Conservation (phyloP, 2,888 invertebrate species). For the Spisula subtruncata region DNA sequence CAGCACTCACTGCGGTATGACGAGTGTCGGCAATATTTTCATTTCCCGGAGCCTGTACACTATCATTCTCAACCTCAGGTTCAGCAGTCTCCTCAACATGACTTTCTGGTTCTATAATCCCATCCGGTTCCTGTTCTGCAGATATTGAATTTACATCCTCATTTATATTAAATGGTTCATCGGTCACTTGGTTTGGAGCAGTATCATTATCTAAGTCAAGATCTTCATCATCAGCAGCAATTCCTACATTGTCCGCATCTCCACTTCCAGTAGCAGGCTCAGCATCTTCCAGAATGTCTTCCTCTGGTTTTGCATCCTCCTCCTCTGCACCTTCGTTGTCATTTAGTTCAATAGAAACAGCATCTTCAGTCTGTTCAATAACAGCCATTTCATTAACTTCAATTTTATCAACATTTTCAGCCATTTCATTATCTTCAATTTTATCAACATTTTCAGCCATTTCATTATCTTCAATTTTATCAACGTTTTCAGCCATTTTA, state of each 20-base stretch:
- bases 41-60: conserved; percentile 15
- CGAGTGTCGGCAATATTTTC: neutral
- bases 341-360: neutral
- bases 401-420: neutral
- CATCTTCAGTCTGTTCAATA: too few species aligned
- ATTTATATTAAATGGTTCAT: neutral
- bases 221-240: neutral
- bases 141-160: neutral
- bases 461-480: too few species aligned
- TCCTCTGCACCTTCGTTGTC: neutral
- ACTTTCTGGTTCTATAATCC: neutral
- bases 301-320: neutral
- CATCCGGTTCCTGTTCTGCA: neutral
- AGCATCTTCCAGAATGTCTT: neutral
- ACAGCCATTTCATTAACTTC: neutral
- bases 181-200: neutral
- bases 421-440: too few species aligned
- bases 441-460: too few species aligned
- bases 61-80: neutral
- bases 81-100: neutral
- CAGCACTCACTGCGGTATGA: neutral
- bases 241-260: neutral
- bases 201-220: neutral
- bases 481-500: too few species aligned
- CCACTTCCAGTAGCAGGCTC: neutral